Percentiles rank a stretch among this genome's conserved stretches.
These are phyloP conservation scores for Drosophila longiperda DNA, from an alignment of 2,888 invertebrate species.

Conservation along the genomic window DNA sequence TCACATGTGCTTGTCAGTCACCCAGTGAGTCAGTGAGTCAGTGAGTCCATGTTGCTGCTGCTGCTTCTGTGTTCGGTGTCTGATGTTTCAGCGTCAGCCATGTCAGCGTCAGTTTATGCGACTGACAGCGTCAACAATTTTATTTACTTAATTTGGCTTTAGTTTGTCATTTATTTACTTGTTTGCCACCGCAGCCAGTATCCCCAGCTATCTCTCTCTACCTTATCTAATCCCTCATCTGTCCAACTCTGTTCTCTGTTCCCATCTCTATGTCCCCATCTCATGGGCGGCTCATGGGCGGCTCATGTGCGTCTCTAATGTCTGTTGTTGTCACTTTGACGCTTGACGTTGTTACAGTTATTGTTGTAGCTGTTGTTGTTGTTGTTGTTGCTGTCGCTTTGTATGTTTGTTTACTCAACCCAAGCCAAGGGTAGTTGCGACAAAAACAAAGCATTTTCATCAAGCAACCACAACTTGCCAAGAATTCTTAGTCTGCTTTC, in stretches of 20 bases:
- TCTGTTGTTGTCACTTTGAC: slow-evolving; percentile 80
- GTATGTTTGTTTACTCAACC: slow-evolving; percentile 20
- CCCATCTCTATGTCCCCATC: slow-evolving; percentile 24
- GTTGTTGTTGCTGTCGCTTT: slow-evolving; percentile 20
- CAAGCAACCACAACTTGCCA: not conserved
- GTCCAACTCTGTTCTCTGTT: not conserved
- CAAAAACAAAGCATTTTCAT: slow-evolving; percentile 8
- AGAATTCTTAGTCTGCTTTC: not conserved
- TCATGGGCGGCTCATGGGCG: slow-evolving; percentile 26
- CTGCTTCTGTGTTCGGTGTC: slow-evolving; percentile 26
- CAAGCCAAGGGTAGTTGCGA: slow-evolving; percentile 30
- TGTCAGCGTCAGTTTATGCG: slow-evolving; percentile 75
- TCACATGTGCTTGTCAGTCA: slow-evolving; percentile 38
- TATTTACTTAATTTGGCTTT: slow-evolving; percentile 81
- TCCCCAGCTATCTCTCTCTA: slow-evolving; percentile 12
- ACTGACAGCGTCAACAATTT: slow-evolving; percentile 77
- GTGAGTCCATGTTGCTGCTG: slow-evolving; percentile 4
- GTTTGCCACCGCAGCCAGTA: slow-evolving; percentile 57
- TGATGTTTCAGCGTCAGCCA: slow-evolving; percentile 42
- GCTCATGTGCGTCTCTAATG: slow-evolving; percentile 61
- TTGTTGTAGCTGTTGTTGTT: slow-evolving; percentile 31
- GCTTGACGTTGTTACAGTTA: slow-evolving; percentile 61
- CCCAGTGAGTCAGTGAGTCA: slow-evolving; percentile 22
- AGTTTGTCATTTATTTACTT: slow-evolving; percentile 81
- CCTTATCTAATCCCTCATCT: slow-evolving; percentile 17